Evolutionary conservation across 1,140 invertebrate species (phyloP).

Genomic region (Sminthurides bifidus): DNA sequence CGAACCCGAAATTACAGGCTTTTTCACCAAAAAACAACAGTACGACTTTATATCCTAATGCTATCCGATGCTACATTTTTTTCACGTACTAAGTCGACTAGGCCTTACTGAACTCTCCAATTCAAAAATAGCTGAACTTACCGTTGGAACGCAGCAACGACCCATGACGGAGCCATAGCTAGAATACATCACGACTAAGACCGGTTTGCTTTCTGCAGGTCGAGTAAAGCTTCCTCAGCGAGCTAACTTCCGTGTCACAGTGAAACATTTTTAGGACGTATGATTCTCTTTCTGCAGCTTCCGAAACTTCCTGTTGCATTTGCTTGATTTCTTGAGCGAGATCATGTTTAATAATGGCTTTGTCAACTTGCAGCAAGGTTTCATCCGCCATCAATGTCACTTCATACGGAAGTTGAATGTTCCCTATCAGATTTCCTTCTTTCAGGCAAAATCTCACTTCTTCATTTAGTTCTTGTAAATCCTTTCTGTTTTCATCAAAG

Average conservation of each 20-base stretch:
- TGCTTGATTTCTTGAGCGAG: constrained; percentile 1
- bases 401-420: constrained; percentile 10
- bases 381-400: constrained; percentile 6
- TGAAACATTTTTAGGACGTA: constrained; percentile 20
- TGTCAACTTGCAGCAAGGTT: constrained; percentile 11
- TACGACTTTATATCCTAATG: too few species aligned
- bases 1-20: too few species aligned
- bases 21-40: too few species aligned
- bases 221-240: constrained; percentile 24
- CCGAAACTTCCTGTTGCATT: constrained; percentile 9
- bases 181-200: constrained; percentile 45
- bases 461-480: not conserved
- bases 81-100: constrained; percentile 16
- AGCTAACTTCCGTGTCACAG: constrained; percentile 17
- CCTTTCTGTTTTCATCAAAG: not conserved
- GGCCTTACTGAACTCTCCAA: constrained; percentile 9
- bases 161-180: constrained; percentile 45
- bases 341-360: constrained; percentile 17
- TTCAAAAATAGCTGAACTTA: constrained; percentile 34
- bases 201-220: constrained; percentile 36
- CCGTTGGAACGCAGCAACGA: constrained; percentile 50
- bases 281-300: not conserved
- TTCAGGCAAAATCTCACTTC: not conserved
- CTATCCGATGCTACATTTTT: not conserved
- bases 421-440: too few species aligned